These are phyloP conservation scores for Aspidiotus rigidus DNA, from an alignment of 2,888 invertebrate species.

Conservation along the genomic window DNA sequence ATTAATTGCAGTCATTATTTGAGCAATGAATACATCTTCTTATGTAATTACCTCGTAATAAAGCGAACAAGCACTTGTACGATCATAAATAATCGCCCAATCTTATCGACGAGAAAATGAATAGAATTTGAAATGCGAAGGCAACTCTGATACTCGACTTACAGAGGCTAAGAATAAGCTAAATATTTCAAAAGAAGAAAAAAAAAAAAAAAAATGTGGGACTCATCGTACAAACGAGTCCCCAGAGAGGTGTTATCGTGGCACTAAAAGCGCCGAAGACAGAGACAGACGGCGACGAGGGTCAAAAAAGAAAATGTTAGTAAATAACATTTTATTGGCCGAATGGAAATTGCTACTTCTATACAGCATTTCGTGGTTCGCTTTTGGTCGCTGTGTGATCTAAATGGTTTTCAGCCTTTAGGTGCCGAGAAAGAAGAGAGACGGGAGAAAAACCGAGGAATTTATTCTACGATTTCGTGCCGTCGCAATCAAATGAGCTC, in stretches of 20 bases:
- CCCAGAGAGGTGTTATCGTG: background rate
- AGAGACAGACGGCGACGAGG: background rate
- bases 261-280: background rate
- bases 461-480: conserved; percentile 17
- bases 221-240: conserved; percentile 13
- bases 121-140: conserved; percentile 3
- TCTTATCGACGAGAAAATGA: conserved; percentile 2
- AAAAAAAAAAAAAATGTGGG: conserved; percentile 6
- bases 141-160: background rate
- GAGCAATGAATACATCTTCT: too few relatives aligned
- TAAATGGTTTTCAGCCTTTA: background rate
- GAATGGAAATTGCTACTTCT: background rate
- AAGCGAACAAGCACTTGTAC: too few relatives aligned
- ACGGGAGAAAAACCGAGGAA: background rate
- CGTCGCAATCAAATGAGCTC: conserved; percentile 1
- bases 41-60: too few relatives aligned
- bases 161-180: background rate
- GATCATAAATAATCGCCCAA: background rate
- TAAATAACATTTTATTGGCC: conserved; percentile 4
- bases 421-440: background rate
- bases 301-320: background rate
- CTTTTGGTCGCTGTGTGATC: background rate
- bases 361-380: background rate
- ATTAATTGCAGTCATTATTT: too few relatives aligned
- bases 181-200: conserved; percentile 5